Conservation (phyloP, 2,888 invertebrate genomes). For the Fragum whitleyi region DNA sequence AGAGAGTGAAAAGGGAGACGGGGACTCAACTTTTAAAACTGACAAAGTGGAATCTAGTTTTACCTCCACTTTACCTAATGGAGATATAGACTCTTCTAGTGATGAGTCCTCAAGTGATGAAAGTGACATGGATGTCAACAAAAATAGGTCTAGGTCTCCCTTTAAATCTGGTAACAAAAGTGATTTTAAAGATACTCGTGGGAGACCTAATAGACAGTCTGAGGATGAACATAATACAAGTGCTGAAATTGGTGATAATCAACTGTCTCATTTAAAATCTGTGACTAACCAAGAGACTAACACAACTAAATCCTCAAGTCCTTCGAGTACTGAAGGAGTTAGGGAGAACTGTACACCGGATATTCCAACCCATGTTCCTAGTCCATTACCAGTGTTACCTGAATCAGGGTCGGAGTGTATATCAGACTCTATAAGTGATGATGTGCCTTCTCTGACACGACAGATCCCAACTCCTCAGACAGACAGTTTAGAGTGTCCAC, state of each 20-base stretch:
- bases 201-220: conserved; percentile 21
- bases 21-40: background rate
- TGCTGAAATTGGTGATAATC: conserved; percentile 47
- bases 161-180: conserved; percentile 23
- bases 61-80: conserved; percentile 8
- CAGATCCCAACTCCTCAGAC: conserved; percentile 76
- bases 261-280: conserved; percentile 29
- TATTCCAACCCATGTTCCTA: conserved; percentile 68
- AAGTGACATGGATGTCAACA: conserved; percentile 47
- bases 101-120: conserved; percentile 52
- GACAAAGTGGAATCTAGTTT: background rate
- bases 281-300: conserved; percentile 56
- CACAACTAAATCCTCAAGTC: conserved; percentile 64
- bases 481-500: conserved; percentile 59
- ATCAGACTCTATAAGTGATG: conserved; percentile 73
- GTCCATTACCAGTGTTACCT: conserved; percentile 70
- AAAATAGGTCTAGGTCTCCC: conserved; percentile 36
- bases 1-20: conserved; percentile 7
- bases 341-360: conserved; percentile 69
- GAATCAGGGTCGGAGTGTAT: conserved; percentile 70
- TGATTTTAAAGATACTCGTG: background rate
- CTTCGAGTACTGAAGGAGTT: conserved; percentile 70
- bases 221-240: conserved; percentile 60
- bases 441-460: conserved; percentile 75
- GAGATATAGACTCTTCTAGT: conserved; percentile 32